Conservation (phyloP, 2,888 invertebrate genomes). For the Prenolepis imparis region DNA sequence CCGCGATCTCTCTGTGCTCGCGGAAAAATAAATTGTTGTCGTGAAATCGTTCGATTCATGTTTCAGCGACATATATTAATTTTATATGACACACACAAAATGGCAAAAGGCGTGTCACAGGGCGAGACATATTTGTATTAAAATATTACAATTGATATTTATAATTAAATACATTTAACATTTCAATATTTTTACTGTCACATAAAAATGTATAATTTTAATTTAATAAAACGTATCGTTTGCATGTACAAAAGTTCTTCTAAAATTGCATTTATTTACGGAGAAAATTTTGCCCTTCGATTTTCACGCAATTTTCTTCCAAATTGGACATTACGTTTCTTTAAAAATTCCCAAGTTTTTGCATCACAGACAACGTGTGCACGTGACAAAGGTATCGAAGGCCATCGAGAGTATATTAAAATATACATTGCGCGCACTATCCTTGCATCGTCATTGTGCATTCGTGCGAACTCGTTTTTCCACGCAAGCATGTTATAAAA, state of each 20-base stretch:
- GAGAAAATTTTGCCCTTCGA: background rate
- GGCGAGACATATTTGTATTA: background rate
- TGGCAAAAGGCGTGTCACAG: background rate
- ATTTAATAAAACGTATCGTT: background rate
- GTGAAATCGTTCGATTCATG: background rate
- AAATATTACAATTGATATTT: background rate
- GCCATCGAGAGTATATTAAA: constrained; percentile 41
- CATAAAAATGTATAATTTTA: background rate
- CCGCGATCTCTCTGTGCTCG: background rate
- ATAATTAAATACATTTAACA: background rate
- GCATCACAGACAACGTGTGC: background rate
- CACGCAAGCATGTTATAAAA: background rate
- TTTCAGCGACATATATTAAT: background rate
- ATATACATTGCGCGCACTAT: constrained; percentile 23
- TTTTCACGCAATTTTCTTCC: background rate
- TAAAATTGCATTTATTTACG: background rate
- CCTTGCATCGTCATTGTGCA: constrained; percentile 34
- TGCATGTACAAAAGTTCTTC: background rate
- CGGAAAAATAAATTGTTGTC: background rate
- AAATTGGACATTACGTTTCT: background rate
- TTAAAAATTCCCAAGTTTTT: constrained; percentile 7
- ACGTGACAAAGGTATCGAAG: constrained; percentile 32
- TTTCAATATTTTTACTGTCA: background rate
- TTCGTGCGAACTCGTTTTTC: constrained; percentile 59
- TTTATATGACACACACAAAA: background rate